Conservation (phyloP, 2,797 vertebrate species). For the Huso huso region DNA sequence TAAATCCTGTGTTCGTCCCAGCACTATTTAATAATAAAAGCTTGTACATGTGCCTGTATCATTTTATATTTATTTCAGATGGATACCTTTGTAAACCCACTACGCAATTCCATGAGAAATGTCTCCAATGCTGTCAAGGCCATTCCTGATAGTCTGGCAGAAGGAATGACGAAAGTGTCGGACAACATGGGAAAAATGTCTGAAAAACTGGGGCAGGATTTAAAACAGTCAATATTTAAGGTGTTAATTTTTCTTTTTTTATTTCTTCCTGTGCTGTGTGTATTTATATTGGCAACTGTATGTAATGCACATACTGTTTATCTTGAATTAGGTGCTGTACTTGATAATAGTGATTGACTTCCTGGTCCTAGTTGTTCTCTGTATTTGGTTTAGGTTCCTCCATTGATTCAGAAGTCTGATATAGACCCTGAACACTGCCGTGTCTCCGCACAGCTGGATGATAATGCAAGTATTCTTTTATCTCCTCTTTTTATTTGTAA, state of each 20-base stretch:
- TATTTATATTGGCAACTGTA: too few relatives aligned
- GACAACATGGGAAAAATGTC: conserved; percentile 99
- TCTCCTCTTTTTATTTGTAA: conserved; percentile 18
- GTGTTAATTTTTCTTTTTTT: conserved; percentile 35
- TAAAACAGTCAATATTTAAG: conserved; percentile 96
- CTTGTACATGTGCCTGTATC: too few relatives aligned
- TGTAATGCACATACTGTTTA: too few relatives aligned
- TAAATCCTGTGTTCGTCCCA: too few relatives aligned
- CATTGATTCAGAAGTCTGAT: conserved; percentile 77
- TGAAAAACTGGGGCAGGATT: conserved; percentile 90
- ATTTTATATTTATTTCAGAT: conserved; percentile 57
- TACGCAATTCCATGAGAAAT: conserved; percentile 97
- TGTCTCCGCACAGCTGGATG: conserved; percentile 89
- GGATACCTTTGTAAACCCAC: conserved; percentile 96
- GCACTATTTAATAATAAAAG: too few relatives aligned
- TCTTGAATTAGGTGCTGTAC: too few relatives aligned
- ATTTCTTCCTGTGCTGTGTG: too few relatives aligned
- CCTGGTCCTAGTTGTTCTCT: too few relatives aligned
- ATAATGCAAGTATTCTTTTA: conserved; percentile 72
- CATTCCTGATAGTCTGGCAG: conserved; percentile 92
- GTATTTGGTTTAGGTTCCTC: conserved; percentile 44
- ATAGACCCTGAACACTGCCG: conserved; percentile 89
- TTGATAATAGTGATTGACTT: too few relatives aligned
- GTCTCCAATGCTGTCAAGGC: conserved; percentile 94
- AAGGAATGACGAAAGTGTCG: conserved; percentile 95